Percentiles rank a stretch among this genome's conserved stretches.
These are phyloP conservation scores for Drosophila guanche DNA, from an alignment of 1,140 invertebrate species.

Conservation along the genomic window DNA sequence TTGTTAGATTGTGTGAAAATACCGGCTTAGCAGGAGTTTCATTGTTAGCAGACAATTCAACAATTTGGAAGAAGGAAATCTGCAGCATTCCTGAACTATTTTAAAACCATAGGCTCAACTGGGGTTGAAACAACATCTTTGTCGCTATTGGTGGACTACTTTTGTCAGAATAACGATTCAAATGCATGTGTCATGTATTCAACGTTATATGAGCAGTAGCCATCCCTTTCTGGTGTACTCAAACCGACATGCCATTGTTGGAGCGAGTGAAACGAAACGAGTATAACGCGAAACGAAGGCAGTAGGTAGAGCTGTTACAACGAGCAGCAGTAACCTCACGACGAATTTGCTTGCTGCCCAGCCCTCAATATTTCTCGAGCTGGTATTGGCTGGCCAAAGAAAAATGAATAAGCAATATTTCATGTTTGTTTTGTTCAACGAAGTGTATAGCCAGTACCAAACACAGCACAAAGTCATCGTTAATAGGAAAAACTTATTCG, in stretches of 20 bases:
- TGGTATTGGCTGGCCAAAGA: slow-evolving; percentile 55
- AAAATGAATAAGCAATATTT: slow-evolving; percentile 79
- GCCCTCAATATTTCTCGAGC: slow-evolving; percentile 29
- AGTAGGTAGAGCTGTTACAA: slow-evolving; percentile 19
- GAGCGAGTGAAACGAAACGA: slow-evolving; percentile 39
- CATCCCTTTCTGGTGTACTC: slow-evolving; percentile 35
- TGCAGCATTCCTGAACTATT: slow-evolving; percentile 62
- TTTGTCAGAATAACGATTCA: slow-evolving; percentile 19
- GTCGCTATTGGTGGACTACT: slow-evolving; percentile 49
- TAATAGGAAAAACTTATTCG: slow-evolving; percentile 84
- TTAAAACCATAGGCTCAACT: slow-evolving; percentile 35
- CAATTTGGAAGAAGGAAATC: slow-evolving; percentile 52
- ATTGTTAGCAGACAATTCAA: slow-evolving; percentile 56
- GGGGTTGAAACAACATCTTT: slow-evolving; percentile 53
- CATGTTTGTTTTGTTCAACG: slow-evolving; percentile 77
- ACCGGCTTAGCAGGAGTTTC: slow-evolving; percentile 56
- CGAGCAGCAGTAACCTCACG: slow-evolving; percentile 20
- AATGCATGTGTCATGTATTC: slow-evolving; percentile 13
- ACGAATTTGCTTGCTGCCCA: slow-evolving; percentile 42
- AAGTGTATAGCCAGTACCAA: slow-evolving; percentile 79
- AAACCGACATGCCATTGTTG: not conserved
- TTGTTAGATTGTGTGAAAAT: slow-evolving; percentile 72
- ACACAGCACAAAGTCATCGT: slow-evolving; percentile 77
- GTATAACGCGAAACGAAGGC: slow-evolving; percentile 23
- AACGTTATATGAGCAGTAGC: slow-evolving; percentile 13